A percentile compares a stretch with the other conserved stretches of the same genome.
Conservation (phyloP, 2,797 vertebrate species). For the Meriones psammophilus region DNA sequence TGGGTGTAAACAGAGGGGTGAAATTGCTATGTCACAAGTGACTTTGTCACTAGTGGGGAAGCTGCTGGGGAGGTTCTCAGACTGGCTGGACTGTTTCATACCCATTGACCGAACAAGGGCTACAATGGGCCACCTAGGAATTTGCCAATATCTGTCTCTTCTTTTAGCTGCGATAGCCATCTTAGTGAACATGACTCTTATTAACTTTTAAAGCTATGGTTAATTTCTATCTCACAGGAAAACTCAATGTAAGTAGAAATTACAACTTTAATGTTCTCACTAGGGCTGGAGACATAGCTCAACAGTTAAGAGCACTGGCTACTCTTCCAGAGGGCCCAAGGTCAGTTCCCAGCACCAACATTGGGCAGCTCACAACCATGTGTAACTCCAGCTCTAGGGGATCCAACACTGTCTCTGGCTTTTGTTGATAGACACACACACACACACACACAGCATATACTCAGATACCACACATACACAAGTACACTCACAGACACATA, state of each 20-base stretch:
- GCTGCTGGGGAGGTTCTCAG: neutral
- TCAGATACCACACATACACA: neutral
- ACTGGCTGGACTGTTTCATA: fast-evolving
- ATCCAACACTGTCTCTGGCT: neutral
- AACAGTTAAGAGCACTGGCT: neutral
- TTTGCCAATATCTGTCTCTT: too few relatives aligned
- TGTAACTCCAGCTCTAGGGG: neutral
- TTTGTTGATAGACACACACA: neutral
- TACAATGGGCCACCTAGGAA: too few relatives aligned
- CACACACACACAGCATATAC: neutral
- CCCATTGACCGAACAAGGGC: neutral
- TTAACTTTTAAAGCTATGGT: neutral
- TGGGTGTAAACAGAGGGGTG: fast-evolving
- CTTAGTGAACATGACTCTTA: neutral
- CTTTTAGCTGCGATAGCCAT: neutral
- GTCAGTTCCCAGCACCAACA: neutral
- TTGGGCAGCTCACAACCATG: neutral
- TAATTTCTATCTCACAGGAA: neutral
- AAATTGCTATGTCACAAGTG: too few relatives aligned
- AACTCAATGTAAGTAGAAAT: neutral
- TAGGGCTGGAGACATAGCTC: neutral
- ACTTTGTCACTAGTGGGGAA: neutral
- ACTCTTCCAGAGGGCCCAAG: neutral
- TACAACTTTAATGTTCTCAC: neutral
- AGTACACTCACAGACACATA: neutral